Base-by-base conservation (phyloP, 2,113 vertebrate genomes). In the Pituophis catenifer region DNA sequence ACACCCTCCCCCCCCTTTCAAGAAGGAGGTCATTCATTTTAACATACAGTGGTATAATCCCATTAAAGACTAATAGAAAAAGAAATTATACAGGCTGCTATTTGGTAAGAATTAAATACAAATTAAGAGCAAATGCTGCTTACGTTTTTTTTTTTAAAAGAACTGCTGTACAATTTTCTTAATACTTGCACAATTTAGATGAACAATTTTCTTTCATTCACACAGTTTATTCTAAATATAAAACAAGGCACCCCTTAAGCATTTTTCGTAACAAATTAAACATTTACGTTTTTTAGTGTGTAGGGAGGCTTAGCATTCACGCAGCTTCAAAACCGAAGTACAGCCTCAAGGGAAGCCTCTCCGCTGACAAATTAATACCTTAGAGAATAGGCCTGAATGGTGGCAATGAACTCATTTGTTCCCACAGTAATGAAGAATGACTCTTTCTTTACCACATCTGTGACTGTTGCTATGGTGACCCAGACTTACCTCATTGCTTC, bases 391-490 rank as follows among this genome's bases (percentile, higher is more conserved):
- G 97, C 97, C 98, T 98, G 98, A 98, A 98, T 98, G 96, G 97
- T 98, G 97, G 98, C 98, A 98, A 99, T 98, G 98, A 98, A 98
- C 98, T 98, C 98, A 99, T 99, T 99, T 98, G 98, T 98, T 98
- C 98, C 98, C 98, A 97, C 98, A 98, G 98, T 98, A 98, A 99
- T 98, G 98, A 99, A 98, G 98, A 99, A 98, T 98, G 98, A 98
- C 98, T 98, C 97, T 98, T 98, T 97, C 97, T 98, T 98, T 97
- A 97, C 97, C 98, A 98, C 98, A 98, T 98, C 98, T 98, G 98
- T 98, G 98, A 98, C 94, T 98, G 98, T 99, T 99, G 98, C 98
- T 97, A 99, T 99, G 98, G 98, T 96, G 98, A 99, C 97, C 97
- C 96, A 97, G 96, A 97, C 98, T 99, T 98, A 99, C 99, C 99